Evolutionary conservation across 2,113 vertebrate species (phyloP).

Genomic region (Plotosus lineatus): DNA sequence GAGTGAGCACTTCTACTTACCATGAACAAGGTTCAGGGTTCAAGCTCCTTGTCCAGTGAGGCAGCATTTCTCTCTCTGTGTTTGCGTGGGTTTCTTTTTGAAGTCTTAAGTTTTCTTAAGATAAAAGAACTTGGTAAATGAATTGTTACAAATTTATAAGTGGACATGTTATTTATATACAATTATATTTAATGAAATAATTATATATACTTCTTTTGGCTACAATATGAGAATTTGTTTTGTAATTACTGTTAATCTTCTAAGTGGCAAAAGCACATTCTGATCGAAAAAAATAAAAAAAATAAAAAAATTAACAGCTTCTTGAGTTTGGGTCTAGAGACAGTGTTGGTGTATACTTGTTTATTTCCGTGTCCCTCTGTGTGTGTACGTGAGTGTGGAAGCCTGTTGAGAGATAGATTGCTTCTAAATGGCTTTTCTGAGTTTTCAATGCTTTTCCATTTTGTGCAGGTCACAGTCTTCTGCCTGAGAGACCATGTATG

Average conservation of each 20-base stretch:
- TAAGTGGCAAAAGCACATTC: neutral
- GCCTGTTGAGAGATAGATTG: constrained; percentile 42
- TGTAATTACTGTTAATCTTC: neutral
- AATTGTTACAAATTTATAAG: neutral
- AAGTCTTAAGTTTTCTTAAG: too few relatives aligned
- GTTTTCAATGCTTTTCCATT: constrained; percentile 41
- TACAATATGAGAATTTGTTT: neutral
- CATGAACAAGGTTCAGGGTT: too few relatives aligned
- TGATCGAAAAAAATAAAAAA: neutral
- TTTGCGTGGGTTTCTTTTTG: too few relatives aligned
- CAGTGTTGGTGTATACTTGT: constrained; percentile 1
- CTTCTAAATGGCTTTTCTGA: constrained; percentile 44
- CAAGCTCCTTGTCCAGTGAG: too few relatives aligned
- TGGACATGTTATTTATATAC: neutral
- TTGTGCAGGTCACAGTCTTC: constrained; percentile 25
- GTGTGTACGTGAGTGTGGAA: neutral
- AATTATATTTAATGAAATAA: too few relatives aligned
- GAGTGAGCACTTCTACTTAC: too few relatives aligned
- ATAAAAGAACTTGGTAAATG: neutral
- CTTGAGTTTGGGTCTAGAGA: neutral
- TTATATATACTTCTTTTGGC: too few relatives aligned
- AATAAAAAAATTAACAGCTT: neutral
- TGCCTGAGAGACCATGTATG: constrained; percentile 34
- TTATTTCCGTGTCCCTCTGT: constrained; percentile 32
- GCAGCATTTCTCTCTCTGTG: too few relatives aligned